Conservation (phyloP, 2,113 vertebrate genomes). For the Callocephalon fimbriatum region DNA sequence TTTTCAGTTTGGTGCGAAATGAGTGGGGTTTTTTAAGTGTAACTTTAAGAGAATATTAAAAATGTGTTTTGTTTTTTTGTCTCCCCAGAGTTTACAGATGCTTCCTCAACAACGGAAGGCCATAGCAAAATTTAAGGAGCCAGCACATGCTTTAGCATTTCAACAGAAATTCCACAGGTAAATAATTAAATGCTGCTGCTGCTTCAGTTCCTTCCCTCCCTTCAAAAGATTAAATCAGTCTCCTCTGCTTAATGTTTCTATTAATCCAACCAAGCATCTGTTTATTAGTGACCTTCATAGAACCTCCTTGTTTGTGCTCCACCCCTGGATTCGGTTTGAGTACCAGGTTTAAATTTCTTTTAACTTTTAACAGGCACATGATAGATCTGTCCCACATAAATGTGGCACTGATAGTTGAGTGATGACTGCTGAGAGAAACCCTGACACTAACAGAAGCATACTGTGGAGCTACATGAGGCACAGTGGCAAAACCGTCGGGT, state of each 20-base stretch:
- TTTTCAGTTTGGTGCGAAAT: background rate
- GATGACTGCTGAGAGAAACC: constrained; percentile 62
- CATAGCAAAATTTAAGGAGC: constrained; percentile 90
- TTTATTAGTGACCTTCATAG: background rate
- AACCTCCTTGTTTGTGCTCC: background rate
- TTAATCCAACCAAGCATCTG: background rate
- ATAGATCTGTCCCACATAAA: constrained; percentile 99
- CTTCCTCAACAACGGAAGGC: constrained; percentile 96
- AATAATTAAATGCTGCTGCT: background rate
- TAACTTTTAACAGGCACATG: constrained; percentile 89
- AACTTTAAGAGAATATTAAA: background rate
- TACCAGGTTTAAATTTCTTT: background rate
- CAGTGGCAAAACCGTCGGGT: background rate
- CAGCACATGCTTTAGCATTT: constrained; percentile 91
- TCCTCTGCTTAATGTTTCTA: background rate
- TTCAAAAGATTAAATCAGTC: constrained; percentile 18
- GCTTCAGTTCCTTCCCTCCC: background rate
- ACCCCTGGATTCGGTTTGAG: background rate
- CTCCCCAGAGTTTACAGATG: constrained; percentile 91
- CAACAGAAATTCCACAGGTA: constrained; percentile 98
- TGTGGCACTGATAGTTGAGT: constrained; percentile 93
- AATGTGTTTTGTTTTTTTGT: background rate
- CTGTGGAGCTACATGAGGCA: constrained; percentile 41
- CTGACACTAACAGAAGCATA: background rate
- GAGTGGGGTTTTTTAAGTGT: background rate